Evolutionary conservation across 1,140 invertebrate genomes (phyloP).

Genomic region (Metaphire vulgaris): DNA sequence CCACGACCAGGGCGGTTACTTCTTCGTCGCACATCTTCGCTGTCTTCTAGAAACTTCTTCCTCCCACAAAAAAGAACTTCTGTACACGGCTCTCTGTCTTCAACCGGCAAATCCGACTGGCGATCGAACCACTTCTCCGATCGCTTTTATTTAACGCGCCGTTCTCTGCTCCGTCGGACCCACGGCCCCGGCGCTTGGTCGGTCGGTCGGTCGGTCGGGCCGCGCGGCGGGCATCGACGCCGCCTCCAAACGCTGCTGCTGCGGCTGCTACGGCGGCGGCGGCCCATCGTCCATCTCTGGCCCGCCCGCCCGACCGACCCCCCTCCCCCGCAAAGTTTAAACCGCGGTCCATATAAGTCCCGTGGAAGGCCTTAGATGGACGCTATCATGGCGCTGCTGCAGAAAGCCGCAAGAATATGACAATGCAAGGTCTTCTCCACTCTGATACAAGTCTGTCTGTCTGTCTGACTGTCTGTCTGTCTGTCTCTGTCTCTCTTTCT

Average conservation of each 20-base stretch:
- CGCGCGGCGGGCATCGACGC: too few relatives aligned
- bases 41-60: too few relatives aligned
- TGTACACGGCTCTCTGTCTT: not conserved
- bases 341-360: not conserved
- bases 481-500: too few relatives aligned
- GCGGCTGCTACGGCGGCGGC: too few relatives aligned
- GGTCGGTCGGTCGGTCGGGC: too few relatives aligned
- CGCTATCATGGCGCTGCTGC: not conserved
- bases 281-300: too few relatives aligned
- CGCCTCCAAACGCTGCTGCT: not conserved
- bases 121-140: not conserved
- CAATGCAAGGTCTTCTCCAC: not conserved
- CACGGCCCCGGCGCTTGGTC: too few relatives aligned
- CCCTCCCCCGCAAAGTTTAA: not conserved
- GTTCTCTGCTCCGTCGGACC: not conserved
- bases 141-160: not conserved
- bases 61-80: too few relatives aligned
- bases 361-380: not conserved
- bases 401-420: not conserved
- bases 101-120: not conserved
- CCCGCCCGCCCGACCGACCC: not conserved
- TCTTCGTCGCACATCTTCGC: conserved; percentile 70
- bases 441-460: not conserved
- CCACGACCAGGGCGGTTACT: conserved; percentile 69
- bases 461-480: too few relatives aligned